These are phyloP conservation scores for Egretta garzetta DNA, from an alignment of 2,113 vertebrate genomes.

Conservation along the genomic window DNA sequence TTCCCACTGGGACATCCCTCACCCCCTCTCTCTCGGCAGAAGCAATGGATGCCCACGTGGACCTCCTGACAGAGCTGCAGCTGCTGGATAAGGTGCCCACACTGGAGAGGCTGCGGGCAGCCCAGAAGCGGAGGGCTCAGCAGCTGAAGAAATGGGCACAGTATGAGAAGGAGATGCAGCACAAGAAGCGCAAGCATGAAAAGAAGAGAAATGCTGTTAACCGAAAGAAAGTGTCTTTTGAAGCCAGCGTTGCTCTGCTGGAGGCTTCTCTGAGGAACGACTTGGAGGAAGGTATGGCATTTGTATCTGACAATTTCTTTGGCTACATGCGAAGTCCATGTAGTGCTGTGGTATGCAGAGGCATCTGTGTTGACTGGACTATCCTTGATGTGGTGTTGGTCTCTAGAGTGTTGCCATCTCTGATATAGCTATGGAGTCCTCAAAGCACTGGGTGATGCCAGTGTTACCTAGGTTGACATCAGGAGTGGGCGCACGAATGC, in stretches of 20 bases:
- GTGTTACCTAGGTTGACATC: accelerated
- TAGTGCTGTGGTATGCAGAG: neutral
- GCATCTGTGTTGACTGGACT: neutral
- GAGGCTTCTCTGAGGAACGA: slow-evolving; percentile 95
- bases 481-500: neutral
- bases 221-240: slow-evolving; percentile 89
- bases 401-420: neutral
- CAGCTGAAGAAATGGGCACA: slow-evolving; percentile 97
- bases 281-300: slow-evolving; percentile 86
- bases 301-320: neutral
- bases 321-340: neutral
- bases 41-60: slow-evolving; percentile 91
- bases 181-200: slow-evolving; percentile 89
- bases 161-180: slow-evolving; percentile 96
- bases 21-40: neutral
- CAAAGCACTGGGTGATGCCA: neutral
- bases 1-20: neutral
- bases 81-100: slow-evolving; percentile 96
- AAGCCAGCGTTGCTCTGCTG: slow-evolving; percentile 89
- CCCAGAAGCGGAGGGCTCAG: slow-evolving; percentile 93
- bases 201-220: slow-evolving; percentile 78
- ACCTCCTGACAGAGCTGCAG: slow-evolving; percentile 94
- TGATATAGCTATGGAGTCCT: neutral
- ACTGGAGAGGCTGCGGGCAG: slow-evolving; percentile 89
- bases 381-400: neutral